These are phyloP conservation scores for Rosalia funebris DNA, from an alignment of 2,888 invertebrate genomes.

Conservation along the genomic window DNA sequence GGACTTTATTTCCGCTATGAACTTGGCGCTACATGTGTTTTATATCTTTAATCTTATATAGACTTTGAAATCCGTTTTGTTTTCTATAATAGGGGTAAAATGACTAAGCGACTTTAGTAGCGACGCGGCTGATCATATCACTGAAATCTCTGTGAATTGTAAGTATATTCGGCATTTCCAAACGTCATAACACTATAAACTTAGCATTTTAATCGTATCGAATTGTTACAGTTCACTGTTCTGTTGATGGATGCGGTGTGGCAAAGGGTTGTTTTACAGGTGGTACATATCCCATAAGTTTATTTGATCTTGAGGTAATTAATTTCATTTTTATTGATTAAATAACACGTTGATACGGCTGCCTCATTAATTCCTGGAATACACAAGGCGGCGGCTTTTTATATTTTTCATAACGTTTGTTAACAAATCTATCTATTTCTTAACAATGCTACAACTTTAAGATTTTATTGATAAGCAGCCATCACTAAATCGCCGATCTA, in stretches of 20 bases:
- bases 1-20: constrained; percentile 4
- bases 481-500: too few relatives aligned
- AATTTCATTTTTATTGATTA: constrained; percentile 10
- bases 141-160: constrained; percentile 1
- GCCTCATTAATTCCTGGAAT: neutral
- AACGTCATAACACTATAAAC: neutral
- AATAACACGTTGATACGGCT: neutral
- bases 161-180: constrained; percentile 6
- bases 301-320: constrained; percentile 16
- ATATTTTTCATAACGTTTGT: neutral
- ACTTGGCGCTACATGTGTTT: constrained; percentile 4
- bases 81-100: constrained; percentile 9
- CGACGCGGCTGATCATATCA: neutral
- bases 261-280: neutral
- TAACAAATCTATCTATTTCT: too few relatives aligned
- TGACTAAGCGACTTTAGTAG: constrained; percentile 4
- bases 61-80: constrained; percentile 8
- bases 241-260: neutral
- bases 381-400: neutral
- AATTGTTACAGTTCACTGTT: constrained; percentile 9
- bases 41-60: neutral
- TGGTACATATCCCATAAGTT: constrained; percentile 1
- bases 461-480: too few relatives aligned
- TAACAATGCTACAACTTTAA: too few relatives aligned
- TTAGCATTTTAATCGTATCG: neutral